Conservation (phyloP, 2,113 vertebrate species). For the Ranitomeya variabilis region DNA sequence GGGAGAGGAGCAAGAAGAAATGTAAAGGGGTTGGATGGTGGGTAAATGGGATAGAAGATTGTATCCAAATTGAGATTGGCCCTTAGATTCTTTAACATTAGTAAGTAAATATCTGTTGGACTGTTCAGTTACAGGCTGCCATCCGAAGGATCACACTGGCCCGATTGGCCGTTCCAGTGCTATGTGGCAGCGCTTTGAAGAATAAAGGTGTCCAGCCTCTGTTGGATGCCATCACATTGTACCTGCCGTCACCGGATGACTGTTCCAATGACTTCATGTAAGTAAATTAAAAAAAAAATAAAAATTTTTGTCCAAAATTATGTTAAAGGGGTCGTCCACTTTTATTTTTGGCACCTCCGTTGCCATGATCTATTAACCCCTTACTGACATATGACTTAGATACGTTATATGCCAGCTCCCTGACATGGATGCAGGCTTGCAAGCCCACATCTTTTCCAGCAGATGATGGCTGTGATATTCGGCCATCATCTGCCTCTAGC, state of each 20-base stretch:
- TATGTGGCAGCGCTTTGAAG: constrained; percentile 91
- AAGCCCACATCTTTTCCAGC: too few species aligned
- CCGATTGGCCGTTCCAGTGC: constrained; percentile 85
- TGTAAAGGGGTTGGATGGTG: too few species aligned
- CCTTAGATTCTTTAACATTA: too few species aligned
- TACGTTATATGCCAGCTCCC: too few species aligned
- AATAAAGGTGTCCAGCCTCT: constrained; percentile 95
- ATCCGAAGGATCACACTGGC: constrained; percentile 85
- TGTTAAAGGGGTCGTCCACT: not conserved
- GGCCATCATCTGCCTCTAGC: too few species aligned
- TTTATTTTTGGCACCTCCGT: not conserved
- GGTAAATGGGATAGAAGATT: too few species aligned
- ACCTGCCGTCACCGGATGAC: constrained; percentile 88
- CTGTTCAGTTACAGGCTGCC: constrained; percentile 80
- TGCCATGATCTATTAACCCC: too few species aligned
- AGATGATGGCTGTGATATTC: too few species aligned
- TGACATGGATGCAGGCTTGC: too few species aligned
- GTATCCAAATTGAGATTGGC: too few species aligned
- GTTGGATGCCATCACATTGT: constrained; percentile 84
- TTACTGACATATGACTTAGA: too few species aligned
- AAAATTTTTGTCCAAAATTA: not conserved
- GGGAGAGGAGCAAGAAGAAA: too few species aligned
- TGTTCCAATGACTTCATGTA: constrained; percentile 83
- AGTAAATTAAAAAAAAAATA: constrained; percentile 66
- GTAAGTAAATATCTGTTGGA: not conserved